phyloP scores from a whole-genome alignment of 37 sponge, comb jelly and placozoan genomes.

The Aplysina aerophoba region DNA sequence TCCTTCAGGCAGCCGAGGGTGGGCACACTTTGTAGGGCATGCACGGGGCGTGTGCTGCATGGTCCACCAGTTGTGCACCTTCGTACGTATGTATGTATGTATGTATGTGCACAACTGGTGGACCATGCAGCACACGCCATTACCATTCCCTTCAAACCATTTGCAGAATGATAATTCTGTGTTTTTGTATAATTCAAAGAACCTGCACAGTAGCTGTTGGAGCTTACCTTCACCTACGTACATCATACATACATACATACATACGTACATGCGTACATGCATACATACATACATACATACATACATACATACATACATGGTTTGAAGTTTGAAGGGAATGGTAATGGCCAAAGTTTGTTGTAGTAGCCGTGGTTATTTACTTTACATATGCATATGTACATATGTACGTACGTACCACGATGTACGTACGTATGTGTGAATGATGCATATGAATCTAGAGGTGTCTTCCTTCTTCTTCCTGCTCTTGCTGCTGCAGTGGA shows the following conservation, averaged over 20 bases:
- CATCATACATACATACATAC: not conserved
- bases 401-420: not conserved
- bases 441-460: too few species aligned
- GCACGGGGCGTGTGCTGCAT: not conserved
- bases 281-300: conserved; percentile 3
- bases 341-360: too few species aligned
- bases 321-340: too few species aligned
- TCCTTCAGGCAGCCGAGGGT: conserved; percentile 89
- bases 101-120: not conserved
- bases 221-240: too few species aligned
- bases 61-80: not conserved
- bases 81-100: too few species aligned
- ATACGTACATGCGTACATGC: not conserved
- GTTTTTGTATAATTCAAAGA: too few species aligned
- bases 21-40: not conserved
- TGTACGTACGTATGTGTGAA: too few species aligned
- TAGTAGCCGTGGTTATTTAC: too few species aligned
- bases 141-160: too few species aligned
- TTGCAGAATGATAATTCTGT: too few species aligned
- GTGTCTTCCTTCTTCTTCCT: not conserved
- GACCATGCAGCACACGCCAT: too few species aligned
- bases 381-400: not conserved
- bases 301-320: conserved; percentile 16
- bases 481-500: conserved; percentile 44
- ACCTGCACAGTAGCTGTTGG: too few species aligned